Conservation (phyloP, 2,113 vertebrate species). For the Maccullochella peelii region DNA sequence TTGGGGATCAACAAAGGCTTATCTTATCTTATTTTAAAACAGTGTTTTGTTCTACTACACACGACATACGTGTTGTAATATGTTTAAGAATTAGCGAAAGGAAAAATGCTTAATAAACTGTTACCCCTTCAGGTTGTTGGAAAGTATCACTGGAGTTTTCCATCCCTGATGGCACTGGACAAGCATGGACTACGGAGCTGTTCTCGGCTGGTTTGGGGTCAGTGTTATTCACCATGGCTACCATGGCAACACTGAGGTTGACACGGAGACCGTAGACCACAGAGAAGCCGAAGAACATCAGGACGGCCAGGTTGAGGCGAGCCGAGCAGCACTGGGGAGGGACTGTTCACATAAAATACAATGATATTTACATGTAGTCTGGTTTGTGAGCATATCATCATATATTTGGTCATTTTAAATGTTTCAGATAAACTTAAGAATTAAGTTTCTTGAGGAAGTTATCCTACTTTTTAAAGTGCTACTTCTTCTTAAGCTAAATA, state of each 20-base stretch:
- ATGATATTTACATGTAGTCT: neutral
- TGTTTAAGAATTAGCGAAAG: neutral
- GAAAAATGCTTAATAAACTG: neutral
- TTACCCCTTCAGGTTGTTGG: conserved; percentile 74
- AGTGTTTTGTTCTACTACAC: neutral
- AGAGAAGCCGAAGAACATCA: conserved; percentile 89
- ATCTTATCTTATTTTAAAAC: too few species aligned
- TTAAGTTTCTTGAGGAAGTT: neutral
- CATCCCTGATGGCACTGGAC: conserved; percentile 55
- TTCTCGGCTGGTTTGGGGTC: conserved; percentile 32
- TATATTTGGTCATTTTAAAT: neutral
- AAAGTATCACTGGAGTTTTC: conserved; percentile 52
- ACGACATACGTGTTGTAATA: neutral
- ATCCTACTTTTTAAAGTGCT: neutral
- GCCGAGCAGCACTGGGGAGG: conserved; percentile 85
- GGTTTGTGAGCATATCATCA: neutral
- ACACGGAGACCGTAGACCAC: conserved; percentile 88
- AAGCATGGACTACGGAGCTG: conserved; percentile 56
- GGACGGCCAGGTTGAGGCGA: conserved; percentile 84
- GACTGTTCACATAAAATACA: conserved; percentile 25
- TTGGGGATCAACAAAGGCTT: too few species aligned
- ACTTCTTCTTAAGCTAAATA: neutral
- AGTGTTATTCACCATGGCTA: conserved; percentile 87
- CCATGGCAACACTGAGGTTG: conserved; percentile 88
- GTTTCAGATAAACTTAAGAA: neutral